These are phyloP conservation scores for Myzus persicae DNA, from an alignment of 1,140 invertebrate species.

Conservation along the genomic window DNA sequence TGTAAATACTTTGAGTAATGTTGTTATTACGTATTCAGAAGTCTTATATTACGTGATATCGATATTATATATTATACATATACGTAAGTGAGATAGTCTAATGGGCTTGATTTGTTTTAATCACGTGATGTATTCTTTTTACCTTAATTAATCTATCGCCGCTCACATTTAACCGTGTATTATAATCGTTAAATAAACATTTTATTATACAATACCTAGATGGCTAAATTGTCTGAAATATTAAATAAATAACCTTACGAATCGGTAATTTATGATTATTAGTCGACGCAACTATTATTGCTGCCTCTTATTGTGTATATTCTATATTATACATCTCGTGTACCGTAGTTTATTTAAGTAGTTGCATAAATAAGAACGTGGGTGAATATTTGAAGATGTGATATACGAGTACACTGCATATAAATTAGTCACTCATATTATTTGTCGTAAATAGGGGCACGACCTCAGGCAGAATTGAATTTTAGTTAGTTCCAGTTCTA, in stretches of 20 bases:
- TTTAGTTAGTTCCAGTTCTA: not conserved
- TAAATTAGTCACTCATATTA: not conserved
- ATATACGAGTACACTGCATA: not conserved
- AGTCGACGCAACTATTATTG: not conserved
- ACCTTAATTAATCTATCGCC: not conserved
- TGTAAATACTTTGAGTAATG: not conserved
- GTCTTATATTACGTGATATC: not conserved
- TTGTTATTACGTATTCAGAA: not conserved
- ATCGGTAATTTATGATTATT: not conserved
- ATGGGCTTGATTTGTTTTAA: not conserved
- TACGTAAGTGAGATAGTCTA: not conserved
- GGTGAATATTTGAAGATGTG: not conserved
- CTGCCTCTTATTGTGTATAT: not conserved
- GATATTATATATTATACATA: not conserved
- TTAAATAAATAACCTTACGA: not conserved
- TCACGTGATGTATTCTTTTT: not conserved
- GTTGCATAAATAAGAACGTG: not conserved
- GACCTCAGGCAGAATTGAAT: constrained; percentile 28
- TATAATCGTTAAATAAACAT: not conserved
- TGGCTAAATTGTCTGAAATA: not conserved
- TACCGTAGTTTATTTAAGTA: not conserved
- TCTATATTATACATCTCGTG: not conserved
- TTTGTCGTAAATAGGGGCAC: not conserved
- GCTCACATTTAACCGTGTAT: not conserved
- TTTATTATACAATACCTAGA: not conserved